These are phyloP conservation scores for Saturnia pavonia DNA, from an alignment of 2,888 invertebrate genomes.

Conservation along the genomic window DNA sequence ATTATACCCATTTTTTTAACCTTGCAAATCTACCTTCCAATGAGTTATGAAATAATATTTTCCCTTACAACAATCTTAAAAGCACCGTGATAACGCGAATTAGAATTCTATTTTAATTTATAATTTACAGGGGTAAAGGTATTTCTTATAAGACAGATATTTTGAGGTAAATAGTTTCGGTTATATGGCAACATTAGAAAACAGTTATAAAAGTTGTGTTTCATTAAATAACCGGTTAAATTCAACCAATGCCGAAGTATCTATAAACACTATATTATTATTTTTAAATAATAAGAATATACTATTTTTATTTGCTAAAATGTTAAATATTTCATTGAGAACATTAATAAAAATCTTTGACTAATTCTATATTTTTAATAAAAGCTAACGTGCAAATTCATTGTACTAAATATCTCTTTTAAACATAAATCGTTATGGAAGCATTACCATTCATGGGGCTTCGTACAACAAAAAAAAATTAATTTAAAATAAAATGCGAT, in stretches of 20 bases:
- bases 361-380: slow-evolving; percentile 36
- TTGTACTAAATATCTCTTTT: slow-evolving; percentile 68
- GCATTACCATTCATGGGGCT: slow-evolving; percentile 48
- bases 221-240: slow-evolving; percentile 33
- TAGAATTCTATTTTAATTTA: slow-evolving; percentile 1
- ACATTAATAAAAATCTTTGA: slow-evolving; percentile 36
- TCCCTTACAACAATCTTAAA: slow-evolving; percentile 29
- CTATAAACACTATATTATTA: slow-evolving; percentile 5
- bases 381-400: slow-evolving; percentile 60
- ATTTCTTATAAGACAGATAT: slow-evolving; percentile 45
- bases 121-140: slow-evolving; percentile 22
- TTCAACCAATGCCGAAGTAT: slow-evolving; percentile 13
- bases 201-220: slow-evolving; percentile 37
- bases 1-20: not conserved
- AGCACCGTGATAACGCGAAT: slow-evolving; percentile 24
- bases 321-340: slow-evolving; percentile 30
- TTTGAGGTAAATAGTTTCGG: slow-evolving; percentile 73
- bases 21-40: slow-evolving; percentile 1
- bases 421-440: slow-evolving; percentile 51
- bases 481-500: too few relatives aligned
- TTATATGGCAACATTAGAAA: slow-evolving; percentile 75
- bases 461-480: slow-evolving; percentile 30
- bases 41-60: slow-evolving; percentile 24
- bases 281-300: not conserved
- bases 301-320: slow-evolving; percentile 22